A percentile compares a stretch with the other conserved stretches of the same genome.
phyloP scores from a whole-genome alignment of 64 coral and sea anemone genomes.

The Catalaphyllia jardinei region DNA sequence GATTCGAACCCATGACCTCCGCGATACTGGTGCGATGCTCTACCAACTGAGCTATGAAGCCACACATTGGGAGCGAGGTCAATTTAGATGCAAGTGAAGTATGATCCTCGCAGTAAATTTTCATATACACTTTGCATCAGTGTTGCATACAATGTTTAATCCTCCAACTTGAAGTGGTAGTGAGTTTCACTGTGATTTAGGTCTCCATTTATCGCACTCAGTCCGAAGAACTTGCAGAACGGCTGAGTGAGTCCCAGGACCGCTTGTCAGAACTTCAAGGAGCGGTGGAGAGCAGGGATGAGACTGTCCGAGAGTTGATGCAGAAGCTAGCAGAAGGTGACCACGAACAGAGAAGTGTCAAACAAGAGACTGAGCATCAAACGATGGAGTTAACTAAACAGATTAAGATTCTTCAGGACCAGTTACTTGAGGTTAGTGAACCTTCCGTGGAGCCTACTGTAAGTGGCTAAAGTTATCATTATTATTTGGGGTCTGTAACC shows the following conservation, averaged over 20 bases:
- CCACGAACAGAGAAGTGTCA: conserved; percentile 49
- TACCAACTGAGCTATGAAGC: too few relatives aligned
- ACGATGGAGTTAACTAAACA: conserved; percentile 71
- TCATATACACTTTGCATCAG: too few relatives aligned
- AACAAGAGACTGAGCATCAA: conserved; percentile 70
- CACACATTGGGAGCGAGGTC: too few relatives aligned
- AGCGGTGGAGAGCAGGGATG: conserved; percentile 55
- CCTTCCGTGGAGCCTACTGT: background rate
- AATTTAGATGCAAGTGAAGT: too few relatives aligned
- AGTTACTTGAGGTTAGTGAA: conserved; percentile 53
- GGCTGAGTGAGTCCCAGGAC: conserved; percentile 63
- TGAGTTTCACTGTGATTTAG: conserved; percentile 2
- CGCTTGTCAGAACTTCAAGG: conserved; percentile 71
- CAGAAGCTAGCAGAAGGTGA: conserved; percentile 51
- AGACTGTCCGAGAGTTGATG: conserved; percentile 58
- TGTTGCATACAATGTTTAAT: too few relatives aligned
- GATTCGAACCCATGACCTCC: too few relatives aligned
- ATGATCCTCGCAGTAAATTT: too few relatives aligned
- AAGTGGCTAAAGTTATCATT: background rate
- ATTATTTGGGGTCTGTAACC: too few relatives aligned
- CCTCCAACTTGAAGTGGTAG: too few relatives aligned
- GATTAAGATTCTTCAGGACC: conserved; percentile 81
- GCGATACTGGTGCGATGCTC: too few relatives aligned
- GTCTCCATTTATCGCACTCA: conserved; percentile 62
- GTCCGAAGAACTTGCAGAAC: conserved; percentile 70